Conservation (phyloP, 1,140 invertebrate genomes). For the Latrodectus geometricus region DNA sequence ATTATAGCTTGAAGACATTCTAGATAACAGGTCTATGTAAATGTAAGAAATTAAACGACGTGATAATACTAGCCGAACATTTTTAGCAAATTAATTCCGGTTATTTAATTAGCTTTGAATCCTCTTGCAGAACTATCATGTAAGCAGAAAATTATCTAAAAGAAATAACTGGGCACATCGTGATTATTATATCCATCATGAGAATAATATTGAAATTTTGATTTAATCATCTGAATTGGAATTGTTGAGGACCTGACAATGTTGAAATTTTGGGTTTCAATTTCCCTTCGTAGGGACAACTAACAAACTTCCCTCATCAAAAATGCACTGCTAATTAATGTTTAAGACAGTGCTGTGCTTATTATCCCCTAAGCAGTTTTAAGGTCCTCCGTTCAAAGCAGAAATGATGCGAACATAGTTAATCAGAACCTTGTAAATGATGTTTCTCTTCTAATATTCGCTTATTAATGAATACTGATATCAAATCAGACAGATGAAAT, state of each 20-base stretch:
- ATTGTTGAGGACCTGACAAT: background rate
- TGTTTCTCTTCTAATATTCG: constrained; percentile 49
- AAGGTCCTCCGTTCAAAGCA: background rate
- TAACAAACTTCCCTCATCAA: constrained; percentile 35
- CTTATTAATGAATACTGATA: constrained; percentile 52
- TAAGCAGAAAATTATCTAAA: background rate
- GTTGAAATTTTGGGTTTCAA: background rate
- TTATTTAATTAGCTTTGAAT: background rate
- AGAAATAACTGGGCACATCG: constrained; percentile 11
- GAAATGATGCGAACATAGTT: constrained; percentile 27
- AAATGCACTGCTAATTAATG: constrained; percentile 54
- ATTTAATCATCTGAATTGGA: background rate
- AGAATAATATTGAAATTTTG: background rate
- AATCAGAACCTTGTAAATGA: constrained; percentile 43
- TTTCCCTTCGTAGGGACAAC: constrained; percentile 22
- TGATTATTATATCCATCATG: background rate
- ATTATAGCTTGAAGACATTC: background rate
- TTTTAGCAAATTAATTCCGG: background rate
- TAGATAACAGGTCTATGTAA: background rate
- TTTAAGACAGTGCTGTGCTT: constrained; percentile 44
- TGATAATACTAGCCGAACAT: background rate
- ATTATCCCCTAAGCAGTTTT: constrained; percentile 55
- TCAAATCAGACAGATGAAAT: constrained; percentile 32
- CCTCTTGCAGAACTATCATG: background rate
- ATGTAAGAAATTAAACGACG: background rate